Evolutionary conservation across 2,113 vertebrate species (phyloP), one percentile per base, ranked within the genome.

Genomic region (Channa maculata): DNA sequence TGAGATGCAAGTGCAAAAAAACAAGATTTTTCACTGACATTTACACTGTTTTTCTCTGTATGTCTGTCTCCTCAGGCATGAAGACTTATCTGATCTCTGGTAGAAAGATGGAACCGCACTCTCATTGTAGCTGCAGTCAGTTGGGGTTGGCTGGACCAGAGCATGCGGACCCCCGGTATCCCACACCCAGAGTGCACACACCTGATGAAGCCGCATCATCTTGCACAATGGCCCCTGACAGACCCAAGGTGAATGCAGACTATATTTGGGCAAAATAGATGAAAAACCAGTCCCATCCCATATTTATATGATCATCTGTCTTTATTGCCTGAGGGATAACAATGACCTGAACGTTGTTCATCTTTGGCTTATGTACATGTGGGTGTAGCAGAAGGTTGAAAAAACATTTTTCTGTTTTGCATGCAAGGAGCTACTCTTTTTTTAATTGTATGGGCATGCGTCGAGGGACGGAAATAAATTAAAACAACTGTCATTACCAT

Each of bases 11-110:
- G 24, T 24, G 24, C 24, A 24, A 24, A 24, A 24, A 24, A 24
- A 24, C 24, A 24, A 24, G 24, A 24, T 24, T 24, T 24, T 24
- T 44, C 37, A 34, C 8, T 61, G 50, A 79, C 67, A 59, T 48
- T 24, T 45, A 4, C 39, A 33, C 46, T 63, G 41, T 65, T 38
- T 52, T 10, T 71, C 43, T 72, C 43, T 78, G n/a, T 33, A 3
- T 1, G 10, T 80, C 3, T 51, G 6, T 89, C 62, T 84, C 84
- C 82, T 43, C 84, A 99, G 97, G 97, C 80, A 89, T 98, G 86
- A 97, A 96, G 94, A 99, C 97, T 54, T 98, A 95, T 86, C 94
- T 99, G 92, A 98, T 99, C 88, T 97, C 97, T 6, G 95, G 96
- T 69, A 95, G 96, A 88, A 96, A 95, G 92, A 86, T 92, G 53